Evolutionary conservation across 2,888 invertebrate genomes (phyloP).

Genomic region (Dryadula phaetusa): DNA sequence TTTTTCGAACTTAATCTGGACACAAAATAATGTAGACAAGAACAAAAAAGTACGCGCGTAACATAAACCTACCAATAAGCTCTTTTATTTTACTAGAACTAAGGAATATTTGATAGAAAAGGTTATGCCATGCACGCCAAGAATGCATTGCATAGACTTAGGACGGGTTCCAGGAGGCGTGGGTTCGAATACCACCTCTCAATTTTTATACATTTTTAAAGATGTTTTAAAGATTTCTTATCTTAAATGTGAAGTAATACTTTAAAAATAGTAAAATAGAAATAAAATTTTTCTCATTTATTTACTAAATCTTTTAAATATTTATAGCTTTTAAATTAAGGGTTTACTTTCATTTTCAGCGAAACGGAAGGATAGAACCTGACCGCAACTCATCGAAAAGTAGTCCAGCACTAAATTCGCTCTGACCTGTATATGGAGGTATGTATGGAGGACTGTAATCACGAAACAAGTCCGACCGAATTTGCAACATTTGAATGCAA

Average conservation of each 20-base stretch:
- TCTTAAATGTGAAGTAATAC: too few species aligned
- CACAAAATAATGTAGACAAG: not conserved
- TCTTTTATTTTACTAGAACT: not conserved
- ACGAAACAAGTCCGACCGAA: constrained; percentile 25
- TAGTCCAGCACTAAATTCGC: constrained; percentile 34
- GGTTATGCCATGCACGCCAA: too few species aligned
- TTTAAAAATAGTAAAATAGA: too few species aligned
- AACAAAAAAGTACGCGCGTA: not conserved
- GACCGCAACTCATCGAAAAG: constrained; percentile 36
- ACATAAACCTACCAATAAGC: not conserved
- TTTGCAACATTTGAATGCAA: constrained; percentile 15
- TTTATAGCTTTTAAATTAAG: not conserved
- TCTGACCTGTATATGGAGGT: constrained; percentile 42
- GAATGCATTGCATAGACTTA: too few species aligned
- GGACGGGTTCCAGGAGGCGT: too few species aligned
- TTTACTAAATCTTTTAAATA: too few species aligned
- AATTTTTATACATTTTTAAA: not conserved
- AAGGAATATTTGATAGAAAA: too few species aligned
- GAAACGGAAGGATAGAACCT: constrained; percentile 19
- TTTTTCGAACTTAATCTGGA: not conserved
- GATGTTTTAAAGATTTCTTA: too few species aligned
- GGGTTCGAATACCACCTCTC: too few species aligned
- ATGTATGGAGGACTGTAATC: constrained; percentile 35
- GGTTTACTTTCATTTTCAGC: constrained; percentile 12
- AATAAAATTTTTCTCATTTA: too few species aligned